Percentiles rank a stretch among this genome's conserved stretches.
Conservation (phyloP, 1,140 invertebrate genomes). For the Trigoniulus corallinus region DNA sequence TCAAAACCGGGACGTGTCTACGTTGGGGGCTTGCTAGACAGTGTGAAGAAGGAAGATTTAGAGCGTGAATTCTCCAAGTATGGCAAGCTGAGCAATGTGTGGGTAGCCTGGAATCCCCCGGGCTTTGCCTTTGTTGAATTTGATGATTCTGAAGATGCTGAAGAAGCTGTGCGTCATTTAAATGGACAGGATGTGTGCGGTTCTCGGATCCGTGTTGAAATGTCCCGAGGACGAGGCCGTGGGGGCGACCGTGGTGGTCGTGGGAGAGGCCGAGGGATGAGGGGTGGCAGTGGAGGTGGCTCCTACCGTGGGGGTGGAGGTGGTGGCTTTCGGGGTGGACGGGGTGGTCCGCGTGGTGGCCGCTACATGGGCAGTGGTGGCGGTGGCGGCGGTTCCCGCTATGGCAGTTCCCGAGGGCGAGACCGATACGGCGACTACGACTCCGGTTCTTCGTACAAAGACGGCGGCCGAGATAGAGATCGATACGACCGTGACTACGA, state of each 20-base stretch:
- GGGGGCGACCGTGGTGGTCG: slow-evolving; percentile 6
- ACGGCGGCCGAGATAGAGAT: not conserved
- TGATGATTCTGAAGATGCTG: slow-evolving; percentile 39
- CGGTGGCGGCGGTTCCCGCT: slow-evolving; percentile 7
- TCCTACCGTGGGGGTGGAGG: slow-evolving; percentile 4
- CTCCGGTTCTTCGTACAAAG: slow-evolving; percentile 5
- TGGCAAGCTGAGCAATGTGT: slow-evolving; percentile 36
- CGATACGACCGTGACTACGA: not conserved
- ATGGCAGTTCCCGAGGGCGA: slow-evolving; percentile 3
- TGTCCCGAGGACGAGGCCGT: slow-evolving; percentile 12
- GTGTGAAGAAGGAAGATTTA: slow-evolving; percentile 71
- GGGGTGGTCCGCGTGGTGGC: slow-evolving; percentile 7
- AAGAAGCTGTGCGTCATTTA: slow-evolving; percentile 33
- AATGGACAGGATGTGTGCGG: slow-evolving; percentile 25
- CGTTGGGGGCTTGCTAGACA: slow-evolving; percentile 62
- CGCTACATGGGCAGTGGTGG: slow-evolving; percentile 5
- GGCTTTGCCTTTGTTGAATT: slow-evolving; percentile 43
- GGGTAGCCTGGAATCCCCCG: slow-evolving; percentile 40
- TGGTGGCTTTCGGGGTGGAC: slow-evolving; percentile 9
- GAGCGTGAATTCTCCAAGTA: slow-evolving; percentile 53
- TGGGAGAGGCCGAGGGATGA: slow-evolving; percentile 5
- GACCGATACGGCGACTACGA: slow-evolving; percentile 9
- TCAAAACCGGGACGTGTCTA: slow-evolving; percentile 46
- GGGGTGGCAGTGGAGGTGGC: slow-evolving; percentile 9
- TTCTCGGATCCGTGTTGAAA: slow-evolving; percentile 11